Base-by-base conservation (phyloP, 2,113 vertebrate genomes). In the Dromas ardeola region DNA sequence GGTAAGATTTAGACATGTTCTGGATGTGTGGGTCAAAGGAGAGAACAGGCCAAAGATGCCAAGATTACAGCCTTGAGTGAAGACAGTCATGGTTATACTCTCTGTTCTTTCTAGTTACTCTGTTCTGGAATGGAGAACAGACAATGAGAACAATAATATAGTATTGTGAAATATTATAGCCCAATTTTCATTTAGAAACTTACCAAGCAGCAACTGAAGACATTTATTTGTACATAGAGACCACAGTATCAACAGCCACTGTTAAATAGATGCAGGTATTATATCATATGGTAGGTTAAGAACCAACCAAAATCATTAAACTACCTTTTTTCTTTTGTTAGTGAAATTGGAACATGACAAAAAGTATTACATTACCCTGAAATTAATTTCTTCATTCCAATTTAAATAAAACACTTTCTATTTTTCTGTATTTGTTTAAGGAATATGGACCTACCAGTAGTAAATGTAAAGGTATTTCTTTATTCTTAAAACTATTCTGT, bases 181-280 rank as follows among this genome's bases (percentile, higher is more conserved):
- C n/a, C 6, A 32, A 7, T 32, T 66, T 72, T 38, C 9, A 65
- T 53, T 69, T 50, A 70, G 59, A 87, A 86, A 50, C 27, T 56
- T 58, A 66, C 1, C 11, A 58, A 88, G 27, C 3, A 79, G 15
- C 40, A 87, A 43, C 19, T 36, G 23, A 65, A 61, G 20, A 56
- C 13, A 23, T 20, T 43, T 34, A 4, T 55, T 77, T 70, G n/a
- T n/a, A 34, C 0, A 1, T 10, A 2, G 3, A 79, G 25, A 13
- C 19, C 26, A 26, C 15, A 27, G 16, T 16, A 40, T 9, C 45
- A 67, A 65, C 14, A 87, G 12, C 25, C 58, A 47, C 18, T 23
- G 20, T 65, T 34, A 42, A 7, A 73, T 0, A 49, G 22, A 1
- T n/a, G 8, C 14, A 38, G 34, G 9, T 27, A 52, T 66, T 74